Evolutionary conservation across 2,888 invertebrate genomes (phyloP).

Genomic region (Nasonia oneida): DNA sequence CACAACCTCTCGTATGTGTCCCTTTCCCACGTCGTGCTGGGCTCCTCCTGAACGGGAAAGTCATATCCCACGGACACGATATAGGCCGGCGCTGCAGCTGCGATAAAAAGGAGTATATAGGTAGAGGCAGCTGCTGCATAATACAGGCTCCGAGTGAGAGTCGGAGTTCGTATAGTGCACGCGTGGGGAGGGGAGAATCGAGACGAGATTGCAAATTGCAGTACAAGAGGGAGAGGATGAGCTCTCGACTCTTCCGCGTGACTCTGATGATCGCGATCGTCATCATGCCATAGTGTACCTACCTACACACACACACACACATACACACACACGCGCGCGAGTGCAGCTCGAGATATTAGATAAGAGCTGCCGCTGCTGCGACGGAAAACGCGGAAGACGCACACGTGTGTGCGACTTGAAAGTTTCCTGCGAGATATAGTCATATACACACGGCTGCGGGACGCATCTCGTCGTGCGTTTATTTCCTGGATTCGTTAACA

Average conservation of each 20-base stretch:
- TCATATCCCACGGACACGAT: neutral
- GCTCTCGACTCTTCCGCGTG: neutral
- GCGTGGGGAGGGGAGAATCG: neutral
- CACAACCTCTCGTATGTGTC: neutral
- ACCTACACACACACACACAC: neutral
- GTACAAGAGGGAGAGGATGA: neutral
- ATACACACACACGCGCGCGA: neutral
- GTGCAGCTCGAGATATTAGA: neutral
- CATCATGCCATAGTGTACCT: neutral
- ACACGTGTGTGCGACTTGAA: neutral
- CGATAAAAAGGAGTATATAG: neutral
- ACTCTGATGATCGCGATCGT: neutral
- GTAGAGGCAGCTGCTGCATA: neutral
- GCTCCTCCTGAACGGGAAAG: conserved; percentile 11
- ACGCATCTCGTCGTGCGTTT: neutral
- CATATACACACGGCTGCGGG: neutral
- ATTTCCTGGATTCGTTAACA: neutral
- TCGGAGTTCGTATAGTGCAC: neutral
- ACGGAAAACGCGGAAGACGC: conserved; percentile 10
- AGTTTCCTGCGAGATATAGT: neutral
- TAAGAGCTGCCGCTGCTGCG: neutral
- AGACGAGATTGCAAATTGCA: conserved; percentile 12
- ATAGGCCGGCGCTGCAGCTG: neutral
- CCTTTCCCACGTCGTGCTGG: conserved; percentile 1
- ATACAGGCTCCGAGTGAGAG: conserved; percentile 1